Evolutionary conservation across 2,797 vertebrate genomes (phyloP), one percentile per base, ranked within the genome.

Genomic region (Sebastes kiyomatsui): DNA sequence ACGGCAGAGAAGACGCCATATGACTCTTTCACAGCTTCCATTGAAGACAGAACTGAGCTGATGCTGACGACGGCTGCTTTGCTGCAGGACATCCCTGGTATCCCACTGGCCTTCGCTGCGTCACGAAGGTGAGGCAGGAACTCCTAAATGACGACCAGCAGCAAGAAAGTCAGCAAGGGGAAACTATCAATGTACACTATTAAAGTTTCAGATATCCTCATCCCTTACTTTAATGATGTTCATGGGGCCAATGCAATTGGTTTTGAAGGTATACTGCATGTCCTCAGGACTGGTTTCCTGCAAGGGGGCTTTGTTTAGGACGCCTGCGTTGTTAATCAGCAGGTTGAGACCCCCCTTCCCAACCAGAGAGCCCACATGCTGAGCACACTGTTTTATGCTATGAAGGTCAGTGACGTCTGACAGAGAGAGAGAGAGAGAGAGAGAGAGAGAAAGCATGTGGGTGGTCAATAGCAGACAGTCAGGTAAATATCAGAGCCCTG

Each of bases 51-150:
- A 2, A 25, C 0, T 0, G 91, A 65, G 56, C 93, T 88, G n/a
- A 96, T 95, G 85, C 84, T 93, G 87, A 96, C 10, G 20, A 96
- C 80, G 18, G 94, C 94, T 56, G 96, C 94, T 86, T 90, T 96
- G 58, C 79, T 88, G 77, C 90, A 94, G 10, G 95, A 96, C 91
- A 96, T 90, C 1, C 91, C 93, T 1, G 93, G 62, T 9, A 83
- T 87, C 1, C 67, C 35, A 59, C 89, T 91, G 38, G 81, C 79
- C 73, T 33, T 88, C 1, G 87, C 95, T 67, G 95, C 95, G 23
- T 84, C 86, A 49, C 84, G 92, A 60, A 96, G 85, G 28, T 89
- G 85, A 58, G 94, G 94, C 72, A 95, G 89, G 70, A 96, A 96
- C 0, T 92, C 94, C 96, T 96, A 9, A 67, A 68, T 28, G 28